Base-by-base conservation (phyloP, 2,888 invertebrate species). In the Diarsia rubi region DNA sequence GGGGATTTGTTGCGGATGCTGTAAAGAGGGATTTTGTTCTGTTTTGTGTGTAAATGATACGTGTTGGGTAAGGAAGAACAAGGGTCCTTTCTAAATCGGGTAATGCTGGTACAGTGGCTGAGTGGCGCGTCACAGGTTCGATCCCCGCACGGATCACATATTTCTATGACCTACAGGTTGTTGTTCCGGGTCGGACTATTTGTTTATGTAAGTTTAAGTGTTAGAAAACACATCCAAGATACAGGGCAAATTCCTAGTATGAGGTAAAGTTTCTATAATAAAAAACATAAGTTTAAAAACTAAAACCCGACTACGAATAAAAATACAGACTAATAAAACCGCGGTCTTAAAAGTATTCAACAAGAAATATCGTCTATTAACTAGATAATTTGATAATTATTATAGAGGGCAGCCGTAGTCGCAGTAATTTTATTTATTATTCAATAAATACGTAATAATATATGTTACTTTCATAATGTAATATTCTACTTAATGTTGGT, bases 21-120 rank as follows among this genome's bases (percentile, higher is more conserved):
- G 37, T 63, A 59, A 75, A 66, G 24, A 69, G 27, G 66, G 66
- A 73, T 79, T 83, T 78, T 45, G 37, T 45, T 47, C 3, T 78
- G 42, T 77, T 64, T 60, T 75, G 16, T 52, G 45, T 82, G 45
- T 83, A 79, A 79, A 83, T 24, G 59, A 64, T 8, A 70, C 24
- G 24, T 9, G 16, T 4, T 42, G 21, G 24, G 16, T 62, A 24
- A 52, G n/a, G 52, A 31, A 44, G 9, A 31, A 24, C 27, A n/a
- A 62, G n/a, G n/a, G 16, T 9, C n/a, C 14, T n/a, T n/a, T n/a
- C n/a, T 59, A 59, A 19, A 37, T 37, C 1, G 37, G 8, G 0
- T 37, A 37, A 37, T 8, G 37, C 37, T 37, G 5, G 6, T 37
- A 6, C 27, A 3, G 27, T 19, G 16, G 27, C 19, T 27, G 27